These are phyloP conservation scores for Caenorhabditis sp. DNA, from an alignment of 2,888 invertebrate species.

Conservation along the genomic window DNA sequence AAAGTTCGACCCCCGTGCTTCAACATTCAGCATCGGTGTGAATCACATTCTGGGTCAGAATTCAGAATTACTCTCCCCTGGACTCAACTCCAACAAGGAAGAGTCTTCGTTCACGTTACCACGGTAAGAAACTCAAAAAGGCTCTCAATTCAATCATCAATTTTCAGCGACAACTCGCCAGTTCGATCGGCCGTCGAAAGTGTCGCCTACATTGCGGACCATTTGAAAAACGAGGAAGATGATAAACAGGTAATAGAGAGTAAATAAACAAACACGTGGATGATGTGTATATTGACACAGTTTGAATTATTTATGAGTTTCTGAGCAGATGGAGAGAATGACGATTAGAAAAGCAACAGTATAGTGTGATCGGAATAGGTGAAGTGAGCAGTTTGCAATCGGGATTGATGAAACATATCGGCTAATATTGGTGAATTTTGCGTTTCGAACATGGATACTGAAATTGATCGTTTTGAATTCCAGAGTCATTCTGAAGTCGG, in stretches of 20 bases:
- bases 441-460: no score
- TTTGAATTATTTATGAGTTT: slow-evolving; percentile 38
- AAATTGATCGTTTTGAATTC: no score
- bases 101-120: slow-evolving; percentile 69
- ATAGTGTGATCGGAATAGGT: slow-evolving; percentile 40
- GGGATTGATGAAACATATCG: no score
- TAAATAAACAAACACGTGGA: background rate
- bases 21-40: slow-evolving; percentile 63
- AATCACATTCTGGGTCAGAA: slow-evolving; percentile 61
- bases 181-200: slow-evolving; percentile 82
- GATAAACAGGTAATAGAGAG: slow-evolving; percentile 80
- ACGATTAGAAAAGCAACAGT: slow-evolving; percentile 8
- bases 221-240: slow-evolving; percentile 82
- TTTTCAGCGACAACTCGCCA: slow-evolving; percentile 77
- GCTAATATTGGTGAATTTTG: no score
- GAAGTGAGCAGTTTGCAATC: background rate
- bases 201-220: slow-evolving; percentile 83
- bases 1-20: slow-evolving; percentile 56
- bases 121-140: slow-evolving; percentile 30
- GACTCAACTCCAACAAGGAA: slow-evolving; percentile 62
- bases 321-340: background rate
- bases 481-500: no score
- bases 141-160: background rate
- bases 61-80: slow-evolving; percentile 62
- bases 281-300: slow-evolving; percentile 2